A percentile compares a stretch with the other conserved stretches of the same genome.
phyloP scores from a whole-genome alignment of 1,140 invertebrate genomes.

The Plectrocnemia conspersa region DNA sequence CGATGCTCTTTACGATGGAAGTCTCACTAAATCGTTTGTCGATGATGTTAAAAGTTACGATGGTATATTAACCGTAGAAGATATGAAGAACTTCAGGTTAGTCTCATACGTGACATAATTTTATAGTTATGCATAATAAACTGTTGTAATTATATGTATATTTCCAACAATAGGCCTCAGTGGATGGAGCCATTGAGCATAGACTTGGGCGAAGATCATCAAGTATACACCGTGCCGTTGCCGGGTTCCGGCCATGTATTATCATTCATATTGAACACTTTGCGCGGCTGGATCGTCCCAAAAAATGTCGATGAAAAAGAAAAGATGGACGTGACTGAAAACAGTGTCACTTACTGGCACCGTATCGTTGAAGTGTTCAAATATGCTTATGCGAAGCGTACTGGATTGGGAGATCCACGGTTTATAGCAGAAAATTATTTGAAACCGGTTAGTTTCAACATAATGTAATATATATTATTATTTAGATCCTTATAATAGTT shows the following conservation, averaged over 20 bases:
- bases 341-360: slow-evolving; percentile 58
- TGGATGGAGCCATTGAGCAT: slow-evolving; percentile 59
- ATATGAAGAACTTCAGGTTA: slow-evolving; percentile 65
- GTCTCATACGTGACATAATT: no score
- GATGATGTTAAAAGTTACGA: slow-evolving; percentile 62
- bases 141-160: no score
- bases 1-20: slow-evolving; percentile 61
- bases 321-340: slow-evolving; percentile 48
- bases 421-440: slow-evolving; percentile 42
- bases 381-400: slow-evolving; percentile 85
- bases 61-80: slow-evolving; percentile 73
- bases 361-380: slow-evolving; percentile 89
- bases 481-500: neutral
- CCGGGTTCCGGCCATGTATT: slow-evolving; percentile 79
- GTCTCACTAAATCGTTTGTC: slow-evolving; percentile 60
- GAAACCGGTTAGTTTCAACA: slow-evolving; percentile 37
- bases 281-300: slow-evolving; percentile 58
- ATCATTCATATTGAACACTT: slow-evolving; percentile 77
- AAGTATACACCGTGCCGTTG: slow-evolving; percentile 68
- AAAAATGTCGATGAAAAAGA: slow-evolving; percentile 33
- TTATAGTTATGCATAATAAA: no score
- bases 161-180: slow-evolving; percentile 52
- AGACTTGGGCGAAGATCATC: slow-evolving; percentile 55
- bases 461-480: neutral
- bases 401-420: slow-evolving; percentile 78